These are phyloP conservation scores for Apodemia zela DNA, from an alignment of 2,888 invertebrate species.

Conservation along the genomic window DNA sequence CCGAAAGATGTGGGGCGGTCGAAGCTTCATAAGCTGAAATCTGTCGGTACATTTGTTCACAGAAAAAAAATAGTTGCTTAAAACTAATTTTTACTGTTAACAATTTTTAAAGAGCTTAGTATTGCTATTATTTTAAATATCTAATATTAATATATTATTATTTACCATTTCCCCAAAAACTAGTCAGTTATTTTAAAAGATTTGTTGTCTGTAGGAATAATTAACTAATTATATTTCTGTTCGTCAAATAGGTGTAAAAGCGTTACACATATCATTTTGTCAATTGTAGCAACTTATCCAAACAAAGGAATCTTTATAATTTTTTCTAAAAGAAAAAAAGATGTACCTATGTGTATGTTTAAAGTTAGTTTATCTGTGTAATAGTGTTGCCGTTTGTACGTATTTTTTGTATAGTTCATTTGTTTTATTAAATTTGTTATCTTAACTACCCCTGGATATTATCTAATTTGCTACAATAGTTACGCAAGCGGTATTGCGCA, in stretches of 20 bases:
- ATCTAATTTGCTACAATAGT: constrained; percentile 59
- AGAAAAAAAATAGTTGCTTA: constrained; percentile 9
- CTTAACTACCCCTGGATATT: constrained; percentile 29
- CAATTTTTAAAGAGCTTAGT: neutral
- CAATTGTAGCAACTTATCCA: no score
- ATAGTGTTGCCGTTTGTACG: no score
- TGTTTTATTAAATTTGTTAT: constrained; percentile 13
- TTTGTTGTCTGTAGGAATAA: no score
- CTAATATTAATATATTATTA: no score
- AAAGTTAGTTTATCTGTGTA: neutral
- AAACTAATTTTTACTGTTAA: neutral
- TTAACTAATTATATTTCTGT: no score
- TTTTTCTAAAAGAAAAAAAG: neutral
- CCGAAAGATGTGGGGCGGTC: constrained; percentile 58
- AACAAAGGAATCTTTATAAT: no score
- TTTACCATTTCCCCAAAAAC: no score
- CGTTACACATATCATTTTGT: no score
- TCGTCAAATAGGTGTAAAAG: no score
- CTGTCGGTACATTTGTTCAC: constrained; percentile 16
- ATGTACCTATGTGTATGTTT: neutral
- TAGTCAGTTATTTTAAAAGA: no score
- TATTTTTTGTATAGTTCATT: no score
- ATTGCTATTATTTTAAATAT: neutral
- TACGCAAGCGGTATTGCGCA: constrained; percentile 73
- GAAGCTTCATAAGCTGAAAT: constrained; percentile 62